These are phyloP conservation scores for Aphodius granarius DNA, from an alignment of 2,888 invertebrate genomes.

Conservation along the genomic window DNA sequence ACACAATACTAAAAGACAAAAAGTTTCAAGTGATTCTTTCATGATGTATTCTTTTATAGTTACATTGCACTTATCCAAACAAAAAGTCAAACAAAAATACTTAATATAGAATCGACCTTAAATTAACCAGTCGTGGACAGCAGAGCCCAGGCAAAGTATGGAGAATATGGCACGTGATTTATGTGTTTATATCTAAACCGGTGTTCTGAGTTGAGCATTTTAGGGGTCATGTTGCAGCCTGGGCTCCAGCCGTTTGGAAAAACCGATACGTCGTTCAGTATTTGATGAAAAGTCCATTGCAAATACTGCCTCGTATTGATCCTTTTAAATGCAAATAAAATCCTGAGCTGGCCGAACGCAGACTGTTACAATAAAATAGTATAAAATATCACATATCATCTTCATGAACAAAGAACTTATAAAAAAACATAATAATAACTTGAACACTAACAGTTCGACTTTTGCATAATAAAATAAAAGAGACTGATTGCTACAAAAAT, in stretches of 20 bases:
- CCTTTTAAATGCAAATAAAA: constrained; percentile 43
- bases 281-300: background rate
- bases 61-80: constrained; percentile 55
- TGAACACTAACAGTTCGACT: background rate
- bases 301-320: constrained; percentile 33
- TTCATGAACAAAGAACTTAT: constrained; percentile 1
- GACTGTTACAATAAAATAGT: constrained; percentile 46
- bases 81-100: constrained; percentile 31
- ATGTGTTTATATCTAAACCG: constrained; percentile 1
- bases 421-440: background rate
- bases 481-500: background rate
- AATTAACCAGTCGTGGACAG: background rate
- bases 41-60: constrained; percentile 27
- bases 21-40: background rate
- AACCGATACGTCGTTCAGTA: background rate
- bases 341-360: constrained; percentile 52
- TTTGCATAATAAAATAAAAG: background rate
- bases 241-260: background rate
- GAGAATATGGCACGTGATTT: constrained; percentile 21
- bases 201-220: constrained; percentile 11
- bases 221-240: background rate
- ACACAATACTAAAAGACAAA: background rate
- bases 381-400: constrained; percentile 54
- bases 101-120: constrained; percentile 2
- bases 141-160: background rate